Base-by-base conservation (phyloP, 2,888 invertebrate genomes). In the Cotesia congregata region DNA sequence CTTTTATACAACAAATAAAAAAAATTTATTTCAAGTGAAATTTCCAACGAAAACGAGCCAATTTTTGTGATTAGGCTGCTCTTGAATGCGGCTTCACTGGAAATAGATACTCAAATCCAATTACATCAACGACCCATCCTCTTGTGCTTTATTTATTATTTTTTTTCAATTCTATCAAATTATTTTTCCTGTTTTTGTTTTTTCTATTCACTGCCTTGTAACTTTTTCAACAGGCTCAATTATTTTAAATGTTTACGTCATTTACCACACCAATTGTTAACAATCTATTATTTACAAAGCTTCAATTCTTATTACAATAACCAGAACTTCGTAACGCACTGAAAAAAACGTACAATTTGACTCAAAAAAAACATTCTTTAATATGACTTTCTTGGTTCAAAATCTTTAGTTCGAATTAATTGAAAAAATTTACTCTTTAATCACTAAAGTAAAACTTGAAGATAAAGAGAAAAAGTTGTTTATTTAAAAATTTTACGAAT, bases 61-160 rank as follows among this genome's bases (percentile, higher is more conserved):
- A 41, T 68, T 17, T 68, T 60, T n/a, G 59, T 70, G 59, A 70
- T 70, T 59, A 60, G 50, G 50, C 59, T 30, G 30, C 70, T 70
- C 70, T 70, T 70, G 70, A 70, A 59, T 70, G n/a, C 38, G 30
- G 59, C 30, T 30, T 20, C 59, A 9, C 50, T 30, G 50, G 30
- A 20, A 70, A 70, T 70, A 70, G 70, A 70, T 59, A 70, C 70
- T 70, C 70, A 70, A 70, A 70, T 30, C 70, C 70, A 70, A 70
- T 70, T 70, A 70, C 70, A 30, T 60, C 20, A n/a, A 41, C 38
- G 50, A 50, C 12, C 50, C 50, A 12, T 1, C 12, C n/a, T 67
- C 67, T n/a, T 67, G 20, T 67, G 67, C 39, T 50, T 50, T 50
- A 50, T 9, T 50, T 50, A 50, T 50, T 17, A 15, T 67, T 39